phyloP scores from a whole-genome alignment of 92 coral and sea anemone species.

The Epizoanthus stellaris region DNA sequence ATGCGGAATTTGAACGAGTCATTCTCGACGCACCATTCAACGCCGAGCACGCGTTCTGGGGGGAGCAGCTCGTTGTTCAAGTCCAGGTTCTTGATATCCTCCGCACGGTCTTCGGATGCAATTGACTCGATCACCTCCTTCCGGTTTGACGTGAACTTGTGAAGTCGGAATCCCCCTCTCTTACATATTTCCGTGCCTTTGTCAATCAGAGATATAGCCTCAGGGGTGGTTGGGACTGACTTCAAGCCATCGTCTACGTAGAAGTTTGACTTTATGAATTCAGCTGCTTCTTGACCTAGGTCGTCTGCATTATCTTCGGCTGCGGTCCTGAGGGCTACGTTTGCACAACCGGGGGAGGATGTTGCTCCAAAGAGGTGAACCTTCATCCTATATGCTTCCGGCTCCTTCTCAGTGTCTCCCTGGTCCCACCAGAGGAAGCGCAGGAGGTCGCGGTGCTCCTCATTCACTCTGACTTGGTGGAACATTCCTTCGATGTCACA shows the following conservation, averaged over 20 bases:
- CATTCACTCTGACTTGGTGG: constrained; percentile 38
- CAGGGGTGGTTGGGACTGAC: constrained; percentile 6
- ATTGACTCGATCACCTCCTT: constrained; percentile 46
- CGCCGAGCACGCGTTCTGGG: constrained; percentile 37
- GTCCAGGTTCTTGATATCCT: constrained; percentile 37
- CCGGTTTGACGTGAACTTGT: constrained; percentile 34
- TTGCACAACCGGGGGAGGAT: constrained; percentile 58
- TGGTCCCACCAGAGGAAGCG: constrained; percentile 52
- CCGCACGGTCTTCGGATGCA: constrained; percentile 42
- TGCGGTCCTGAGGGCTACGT: constrained; percentile 41
- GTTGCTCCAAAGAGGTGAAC: constrained; percentile 50
- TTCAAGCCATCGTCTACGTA: constrained; percentile 49
- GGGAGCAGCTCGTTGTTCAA: constrained; percentile 15
- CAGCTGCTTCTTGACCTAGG: constrained; percentile 23
- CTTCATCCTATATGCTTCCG: constrained; percentile 31
- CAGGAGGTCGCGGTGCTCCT: constrained; percentile 51
- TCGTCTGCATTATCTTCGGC: constrained; percentile 28
- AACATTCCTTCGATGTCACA: constrained; percentile 3
- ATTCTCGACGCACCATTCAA: constrained; percentile 48
- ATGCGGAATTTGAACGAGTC: constrained; percentile 46
- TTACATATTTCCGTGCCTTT: constrained; percentile 22
- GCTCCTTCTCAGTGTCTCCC: constrained; percentile 28
- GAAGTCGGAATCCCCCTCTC: constrained; percentile 43
- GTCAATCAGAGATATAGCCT: constrained; percentile 27
- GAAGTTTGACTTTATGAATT: constrained; percentile 41